Base-by-base conservation (phyloP, 1,140 invertebrate species). In the Frieseomelitta varia region DNA sequence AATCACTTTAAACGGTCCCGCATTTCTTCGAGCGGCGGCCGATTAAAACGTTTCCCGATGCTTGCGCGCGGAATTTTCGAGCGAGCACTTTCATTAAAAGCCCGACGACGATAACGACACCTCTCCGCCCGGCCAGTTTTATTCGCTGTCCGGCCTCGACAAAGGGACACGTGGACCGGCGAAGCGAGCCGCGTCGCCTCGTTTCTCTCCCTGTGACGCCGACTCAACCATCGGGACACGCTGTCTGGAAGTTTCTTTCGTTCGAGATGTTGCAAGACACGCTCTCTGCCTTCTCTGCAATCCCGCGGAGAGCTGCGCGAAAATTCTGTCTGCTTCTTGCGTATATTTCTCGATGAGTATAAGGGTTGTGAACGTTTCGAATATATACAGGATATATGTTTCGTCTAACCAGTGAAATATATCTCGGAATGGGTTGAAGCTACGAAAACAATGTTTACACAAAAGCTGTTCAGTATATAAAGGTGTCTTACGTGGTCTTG, bases 1-100 rank as follows among this genome's bases (percentile, higher is more conserved):
- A 78, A 83, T 83, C 81, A 51, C 53, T 78, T 78, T 78, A 78
- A 83, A 78, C 53, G 81, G 65, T 78, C 74, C 81, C 65, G 81
- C 65, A 65, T 78, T 83, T 78, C 55, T 51, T 78, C 81, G 61
- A 75, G 72, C 53, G 19, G 65, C 74, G 78, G 78, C 68, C 81
- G 74, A 68, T 83, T 67, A 83, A 78, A 83, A 83, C 81, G 80
- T 84, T 85, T 85, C 51, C 34, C 69, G 69, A 88, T 83, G 74
- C 81, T 56, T n/a, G 81, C 65, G 74, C 74, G 34, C 65, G 39
- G 74, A 78, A 83, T 83, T 79, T 85, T 85, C 79, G 67, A 63
- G 55, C 85, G 79, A 84, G 77, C 67, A 74, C 78, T 80, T 90
- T 89, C 79, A 81, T 84, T 79, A 85, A 86, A 90, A 87, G 79